Base-by-base conservation (phyloP, 2,113 vertebrate species). In the Notothenia coriiceps region DNA sequence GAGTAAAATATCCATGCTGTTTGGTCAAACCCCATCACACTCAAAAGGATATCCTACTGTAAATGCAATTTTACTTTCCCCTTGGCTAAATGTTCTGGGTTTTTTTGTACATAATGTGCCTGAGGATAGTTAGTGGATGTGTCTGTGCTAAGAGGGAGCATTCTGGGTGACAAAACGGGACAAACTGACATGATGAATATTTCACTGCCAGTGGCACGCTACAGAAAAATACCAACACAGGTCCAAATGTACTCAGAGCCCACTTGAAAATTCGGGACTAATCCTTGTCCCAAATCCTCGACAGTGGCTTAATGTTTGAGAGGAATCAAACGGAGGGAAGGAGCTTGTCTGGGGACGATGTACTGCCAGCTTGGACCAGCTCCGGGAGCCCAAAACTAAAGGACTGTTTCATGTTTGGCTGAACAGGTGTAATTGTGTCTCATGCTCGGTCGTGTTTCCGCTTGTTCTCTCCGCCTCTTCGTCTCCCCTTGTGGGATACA, bases 401-500 rank as follows among this genome's bases (percentile, higher is more conserved):
- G 62, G 47, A 75, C 44, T 62, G 79, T 74, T 90, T 91, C 75
- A 83, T 90, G 83, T 91, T 74, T 67, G 79, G 40, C 54, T 87
- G 84, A 92, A 86, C 87, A 92, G 90, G 91, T 93, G 85, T 77
- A 93, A 89, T 86, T 83, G 81, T 79, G 86, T 90, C 88, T 89
- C 80, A 88, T 68, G 89, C 90, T 92, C 86, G n/a, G 77, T 61
- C 55, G 62, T 88, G 78, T 87, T 84, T 82, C 64, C 15, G 61
- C 63, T 75, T 43, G 52, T 60, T 52, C 73, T 73, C 77, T 33
- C 14, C 4, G 33, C 54, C 67, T 85, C 70, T 79, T 35, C 18
- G 8, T 76, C 61, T 83, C 80, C 80, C 65, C 76, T 68, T 9
- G 55, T 65, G 74, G 62, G 75, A 88, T 44, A 54, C 43, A 92